Conservation (phyloP, 2,797 vertebrate genomes). For the Glossophaga mutica region DNA sequence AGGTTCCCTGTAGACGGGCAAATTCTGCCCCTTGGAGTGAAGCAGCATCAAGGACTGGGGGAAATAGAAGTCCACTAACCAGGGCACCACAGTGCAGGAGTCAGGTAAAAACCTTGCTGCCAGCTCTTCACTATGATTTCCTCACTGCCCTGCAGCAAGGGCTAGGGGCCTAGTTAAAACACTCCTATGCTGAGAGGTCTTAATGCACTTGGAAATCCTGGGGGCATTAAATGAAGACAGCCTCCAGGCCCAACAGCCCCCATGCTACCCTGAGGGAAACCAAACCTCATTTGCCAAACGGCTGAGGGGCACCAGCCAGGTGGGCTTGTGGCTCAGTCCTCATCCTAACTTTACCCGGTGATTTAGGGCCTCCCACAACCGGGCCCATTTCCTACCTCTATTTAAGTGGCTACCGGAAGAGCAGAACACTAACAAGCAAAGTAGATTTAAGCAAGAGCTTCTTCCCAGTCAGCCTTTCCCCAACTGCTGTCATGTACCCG, state of each 20-base stretch:
- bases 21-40: neutral
- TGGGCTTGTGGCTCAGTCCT: neutral
- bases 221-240: neutral
- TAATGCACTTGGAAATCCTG: neutral
- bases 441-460: neutral
- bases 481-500: neutral
- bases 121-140: neutral
- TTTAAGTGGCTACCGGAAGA: neutral
- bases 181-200: neutral
- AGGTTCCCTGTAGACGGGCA: neutral
- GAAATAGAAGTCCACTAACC: neutral
- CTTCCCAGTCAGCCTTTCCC: neutral
- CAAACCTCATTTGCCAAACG: neutral
- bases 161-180: neutral
- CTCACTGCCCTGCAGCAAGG: accelerated
- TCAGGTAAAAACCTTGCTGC: neutral
- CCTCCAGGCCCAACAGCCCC: neutral
- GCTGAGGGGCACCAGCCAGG: neutral
- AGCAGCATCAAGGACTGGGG: neutral
- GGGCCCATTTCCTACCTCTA: neutral
- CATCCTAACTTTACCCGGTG: neutral
- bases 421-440: neutral
- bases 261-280: neutral
- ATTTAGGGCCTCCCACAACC: neutral
- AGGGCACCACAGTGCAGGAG: neutral